Percentiles rank a stretch among this genome's conserved stretches.
These are phyloP conservation scores for Coluber constrictor DNA, from an alignment of 2,797 vertebrate species.

Conservation along the genomic window DNA sequence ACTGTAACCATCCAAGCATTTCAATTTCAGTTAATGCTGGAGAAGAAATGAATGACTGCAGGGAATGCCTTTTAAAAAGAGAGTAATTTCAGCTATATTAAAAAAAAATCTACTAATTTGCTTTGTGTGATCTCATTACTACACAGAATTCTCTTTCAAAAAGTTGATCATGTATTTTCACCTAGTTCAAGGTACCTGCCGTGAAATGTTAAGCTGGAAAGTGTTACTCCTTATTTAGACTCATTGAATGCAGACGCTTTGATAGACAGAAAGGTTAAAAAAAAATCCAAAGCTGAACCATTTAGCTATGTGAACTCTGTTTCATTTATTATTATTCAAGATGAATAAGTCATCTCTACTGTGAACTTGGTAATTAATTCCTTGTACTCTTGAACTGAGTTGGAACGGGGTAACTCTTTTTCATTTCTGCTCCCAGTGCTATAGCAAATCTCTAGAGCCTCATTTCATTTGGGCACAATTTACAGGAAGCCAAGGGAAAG, in stretches of 20 bases:
- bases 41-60: constrained; percentile 4
- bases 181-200: constrained; percentile 10
- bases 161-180: constrained; percentile 41
- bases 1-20: constrained; percentile 28
- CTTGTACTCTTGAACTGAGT: not conserved
- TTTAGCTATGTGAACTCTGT: not conserved
- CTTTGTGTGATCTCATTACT: constrained; percentile 20
- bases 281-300: constrained; percentile 4
- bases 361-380: not conserved
- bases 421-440: not conserved
- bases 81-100: constrained; percentile 30
- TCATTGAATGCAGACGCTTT: constrained; percentile 27
- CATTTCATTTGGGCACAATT: not conserved
- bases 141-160: constrained; percentile 11
- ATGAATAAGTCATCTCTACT: constrained; percentile 18
- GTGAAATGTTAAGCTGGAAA: constrained; percentile 33
- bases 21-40: not conserved
- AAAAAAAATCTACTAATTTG: constrained; percentile 26
- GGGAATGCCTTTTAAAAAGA: constrained; percentile 32
- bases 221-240: constrained; percentile 10
- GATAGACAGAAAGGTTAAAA: not conserved
- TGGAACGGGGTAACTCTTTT: not conserved
- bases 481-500: not conserved
- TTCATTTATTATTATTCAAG: not conserved
- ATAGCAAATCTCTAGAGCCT: constrained; percentile 2